Percentiles rank a stretch among this genome's conserved stretches.
Conservation (phyloP, 37 sponge, comb jelly and placozoan genomes). For the Agelas oroides region DNA sequence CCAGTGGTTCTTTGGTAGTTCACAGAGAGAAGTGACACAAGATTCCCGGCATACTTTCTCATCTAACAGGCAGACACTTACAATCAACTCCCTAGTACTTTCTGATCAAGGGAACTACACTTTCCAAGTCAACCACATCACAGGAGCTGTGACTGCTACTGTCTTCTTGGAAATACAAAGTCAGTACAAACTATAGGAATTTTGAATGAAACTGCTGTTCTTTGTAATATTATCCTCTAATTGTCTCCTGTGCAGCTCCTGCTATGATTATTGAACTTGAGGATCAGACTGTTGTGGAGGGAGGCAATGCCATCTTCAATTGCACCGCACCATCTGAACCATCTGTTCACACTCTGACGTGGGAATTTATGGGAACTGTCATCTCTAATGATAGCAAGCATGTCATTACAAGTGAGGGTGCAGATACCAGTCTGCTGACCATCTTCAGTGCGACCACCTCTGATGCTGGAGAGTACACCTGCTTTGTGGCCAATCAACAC, state of each 20-base stretch:
- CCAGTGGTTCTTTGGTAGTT: constrained; percentile 6
- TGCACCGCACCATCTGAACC: constrained; percentile 10
- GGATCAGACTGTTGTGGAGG: not conserved
- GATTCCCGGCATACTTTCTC: not conserved
- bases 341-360: constrained; percentile 6
- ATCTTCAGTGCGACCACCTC: not conserved
- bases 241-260: too few species aligned
- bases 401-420: too few species aligned
- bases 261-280: not conserved
- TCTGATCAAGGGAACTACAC: constrained; percentile 43
- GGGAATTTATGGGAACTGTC: not conserved
- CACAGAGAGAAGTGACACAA: not conserved
- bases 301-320: constrained; percentile 1
- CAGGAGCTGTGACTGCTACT: constrained; percentile 13
- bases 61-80: not conserved
- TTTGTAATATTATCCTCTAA: too few species aligned
- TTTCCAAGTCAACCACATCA: constrained; percentile 10
- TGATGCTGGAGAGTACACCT: constrained; percentile 12
- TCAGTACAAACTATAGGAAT: not conserved
- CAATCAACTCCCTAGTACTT: constrained; percentile 1
- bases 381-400: too few species aligned
- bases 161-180: constrained; percentile 8
- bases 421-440: not conserved
- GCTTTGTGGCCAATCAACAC: not conserved
- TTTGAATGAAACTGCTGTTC: too few species aligned